phyloP scores from a whole-genome alignment of 1,140 invertebrate genomes.

The Brevipalpus yothersi region DNA sequence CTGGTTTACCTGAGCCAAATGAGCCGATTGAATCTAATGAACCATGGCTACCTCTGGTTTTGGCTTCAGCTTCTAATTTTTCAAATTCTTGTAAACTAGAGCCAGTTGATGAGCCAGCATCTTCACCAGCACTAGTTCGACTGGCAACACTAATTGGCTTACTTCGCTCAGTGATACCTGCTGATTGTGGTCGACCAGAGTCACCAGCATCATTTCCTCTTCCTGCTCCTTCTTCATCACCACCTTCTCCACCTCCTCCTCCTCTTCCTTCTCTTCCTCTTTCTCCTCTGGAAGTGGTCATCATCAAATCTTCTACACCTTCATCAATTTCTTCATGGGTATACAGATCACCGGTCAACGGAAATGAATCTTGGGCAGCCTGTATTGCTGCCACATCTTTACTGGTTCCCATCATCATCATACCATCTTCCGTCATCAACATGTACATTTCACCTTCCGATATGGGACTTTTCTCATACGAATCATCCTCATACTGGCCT shows the following conservation, averaged over 20 bases:
- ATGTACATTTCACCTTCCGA: background rate
- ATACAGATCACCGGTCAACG: constrained; percentile 15
- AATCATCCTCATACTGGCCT: background rate
- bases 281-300: background rate
- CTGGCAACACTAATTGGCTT: background rate
- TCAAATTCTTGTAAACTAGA: constrained; percentile 25
- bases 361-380: background rate
- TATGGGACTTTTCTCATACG: background rate
- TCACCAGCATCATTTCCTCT: constrained; percentile 24
- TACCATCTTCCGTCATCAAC: background rate
- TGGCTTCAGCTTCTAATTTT: constrained; percentile 21
- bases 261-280: constrained; percentile 13
- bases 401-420: background rate
- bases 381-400: background rate
- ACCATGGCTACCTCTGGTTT: constrained; percentile 8
- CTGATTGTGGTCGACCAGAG: constrained; percentile 51
- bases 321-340: constrained; percentile 34
- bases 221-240: background rate
- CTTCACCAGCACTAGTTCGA: constrained; percentile 17
- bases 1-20: constrained; percentile 10
- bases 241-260: constrained; percentile 38
- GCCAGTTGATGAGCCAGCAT: constrained; percentile 20
- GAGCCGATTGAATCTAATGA: constrained; percentile 11
- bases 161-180: constrained; percentile 35
- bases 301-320: constrained; percentile 27